Evolutionary conservation across 30 jellyfish, hydroid and myxozoan genomes (phyloP), one percentile per base, ranked within the genome.

Genomic region (Rhopilema esculentum): DNA sequence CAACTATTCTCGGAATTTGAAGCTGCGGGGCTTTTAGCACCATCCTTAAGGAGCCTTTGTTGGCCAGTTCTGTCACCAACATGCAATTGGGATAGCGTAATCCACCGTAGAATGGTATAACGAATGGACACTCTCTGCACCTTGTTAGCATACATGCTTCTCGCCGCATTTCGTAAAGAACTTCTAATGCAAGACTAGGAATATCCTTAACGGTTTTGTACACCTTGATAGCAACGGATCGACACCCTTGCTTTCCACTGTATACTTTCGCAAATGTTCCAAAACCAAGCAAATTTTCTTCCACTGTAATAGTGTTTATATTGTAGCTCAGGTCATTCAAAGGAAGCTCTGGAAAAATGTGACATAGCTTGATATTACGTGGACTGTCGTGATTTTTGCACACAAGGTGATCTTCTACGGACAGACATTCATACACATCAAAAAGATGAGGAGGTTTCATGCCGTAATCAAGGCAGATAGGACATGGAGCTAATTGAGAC

Each of bases 251-350:
- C 16, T 23, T 29, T 32, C 99, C 99, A 17, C 96, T 23, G 77
- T 89, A 95, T 2, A 89, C 99, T 49, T 68, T 85, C 1, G 97
- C 99, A 77, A 72, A 95, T n/a, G 69, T 87, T 0, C 99, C 99
- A 52, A 51, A 53, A 27, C 99, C 99, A 0, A 94, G 88, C 72
- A 84, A 48, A 50, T 66, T 31, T 49, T 80, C 94, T 7, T 22
- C 62, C 48, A 66, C 87, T 7, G 62, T 24, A 67, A 95, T 33
- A 22, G 83, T 88, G 8, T 61, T 16, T 23, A 84, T 12, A 18
- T 70, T 61, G 33, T 90, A 30, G 53, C 83, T 86, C 80, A 93
- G 19, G 66, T 95, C 99, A 79, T 71, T 82, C 77, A 95, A 95
- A 69, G 78, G 66, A 26, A 95, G 81, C 25, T 95, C 99, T 25